Percentiles rank a stretch among this genome's conserved stretches.
phyloP scores from a whole-genome alignment of 2,113 vertebrate species.

The Callaeas wilsoni region DNA sequence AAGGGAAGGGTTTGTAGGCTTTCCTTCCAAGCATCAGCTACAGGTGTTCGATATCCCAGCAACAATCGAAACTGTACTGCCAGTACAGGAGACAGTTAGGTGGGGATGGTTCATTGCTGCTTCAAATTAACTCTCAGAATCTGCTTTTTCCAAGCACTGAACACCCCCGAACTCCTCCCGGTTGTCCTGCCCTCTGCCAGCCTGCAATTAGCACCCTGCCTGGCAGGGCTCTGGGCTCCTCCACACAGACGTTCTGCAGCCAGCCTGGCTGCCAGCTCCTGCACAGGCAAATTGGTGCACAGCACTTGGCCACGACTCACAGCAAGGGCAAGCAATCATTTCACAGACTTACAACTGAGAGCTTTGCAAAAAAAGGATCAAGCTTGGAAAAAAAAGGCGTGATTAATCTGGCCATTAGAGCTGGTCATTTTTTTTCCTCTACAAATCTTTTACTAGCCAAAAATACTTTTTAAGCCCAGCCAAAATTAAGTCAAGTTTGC shows the following conservation, averaged over 20 bases:
- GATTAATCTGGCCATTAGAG: neutral
- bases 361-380: neutral
- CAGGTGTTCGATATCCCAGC: neutral
- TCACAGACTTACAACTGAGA: neutral
- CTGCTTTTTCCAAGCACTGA: neutral
- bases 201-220: neutral
- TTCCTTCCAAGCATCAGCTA: neutral
- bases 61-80: neutral
- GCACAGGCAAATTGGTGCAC: neutral
- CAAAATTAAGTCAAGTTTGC: neutral
- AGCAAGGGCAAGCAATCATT: neutral
- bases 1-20: neutral
- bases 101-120: neutral
- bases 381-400: fast-evolving
- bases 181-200: neutral
- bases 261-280: neutral
- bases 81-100: fast-evolving
- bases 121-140: neutral
- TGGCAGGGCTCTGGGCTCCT: neutral
- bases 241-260: neutral
- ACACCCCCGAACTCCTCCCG: neutral
- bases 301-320: neutral
- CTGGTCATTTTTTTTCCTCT: neutral
- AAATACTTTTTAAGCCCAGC: neutral
- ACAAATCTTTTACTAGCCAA: neutral